Base-by-base conservation (phyloP, 2,113 vertebrate genomes). In the Phoenicopterus ruber region DNA sequence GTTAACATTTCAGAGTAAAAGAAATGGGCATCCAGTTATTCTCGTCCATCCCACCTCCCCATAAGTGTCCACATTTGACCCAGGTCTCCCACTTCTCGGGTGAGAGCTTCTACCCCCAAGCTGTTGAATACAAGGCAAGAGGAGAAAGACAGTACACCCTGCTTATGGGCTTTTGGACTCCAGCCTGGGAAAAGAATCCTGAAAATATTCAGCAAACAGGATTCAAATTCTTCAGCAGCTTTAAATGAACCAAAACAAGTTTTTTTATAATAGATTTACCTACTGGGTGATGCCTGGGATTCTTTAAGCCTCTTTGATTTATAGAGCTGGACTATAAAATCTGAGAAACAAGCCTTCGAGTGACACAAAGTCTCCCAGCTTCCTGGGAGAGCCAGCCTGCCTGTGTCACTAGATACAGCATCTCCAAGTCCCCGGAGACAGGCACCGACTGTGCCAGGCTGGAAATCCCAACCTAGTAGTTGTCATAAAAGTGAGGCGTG, bases 391-490 rank as follows among this genome's bases (percentile, higher is more conserved):
- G 38, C 9, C 29, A 49, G 26, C 46, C 44, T 42, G 46, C 34
- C 63, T 78, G 5, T 50, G 32, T 57, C 49, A 29, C 19, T 19
- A 77, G 24, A 50, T 11, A 22, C 38, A 49, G 29, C 0, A 2
- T 54, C 66, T 72, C 31, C 40, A 19, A 29, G 18, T 36, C 66
- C 46, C 40, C 4, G 2, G 66, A 55, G 34, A 40, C 17, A 40
- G 0, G 10, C 13, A 32, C 10, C 2, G 0, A 46, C 14, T 32
- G 24, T 3, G 2, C 36, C 25, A 31, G 49, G 17, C 74, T 80
- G 63, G 50, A 58, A 65, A 81, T 54, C 44, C 50, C 57, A 32
- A n/a, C 18, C 38, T 24, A 69, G 32, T 4, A 58, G 29, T 13
- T 50, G 40, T n/a, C 10, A 24, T 40, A 58, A 17, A 57, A 40